phyloP scores from a whole-genome alignment of 2,797 vertebrate species.

The Rhinatrema bivittatum region DNA sequence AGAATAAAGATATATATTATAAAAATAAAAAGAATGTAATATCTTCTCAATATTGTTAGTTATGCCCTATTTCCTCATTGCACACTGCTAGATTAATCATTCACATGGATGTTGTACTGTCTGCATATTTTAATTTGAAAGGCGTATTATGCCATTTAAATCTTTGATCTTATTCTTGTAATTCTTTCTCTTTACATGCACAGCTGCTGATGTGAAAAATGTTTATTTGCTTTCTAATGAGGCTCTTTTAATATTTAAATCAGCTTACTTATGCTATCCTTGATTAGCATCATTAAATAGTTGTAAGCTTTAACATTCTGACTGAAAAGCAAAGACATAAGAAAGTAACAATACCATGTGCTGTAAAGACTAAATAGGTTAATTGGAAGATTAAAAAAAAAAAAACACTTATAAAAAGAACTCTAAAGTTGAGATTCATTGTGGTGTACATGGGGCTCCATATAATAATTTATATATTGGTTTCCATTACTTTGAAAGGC shows the following conservation, averaged over 20 bases:
- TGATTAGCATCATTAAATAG: no score
- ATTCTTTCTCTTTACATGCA: slow-evolving; percentile 3
- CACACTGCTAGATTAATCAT: fast-evolving
- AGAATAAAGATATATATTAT: slow-evolving; percentile 22
- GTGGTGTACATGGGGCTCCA: no score
- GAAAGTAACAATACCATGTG: no score
- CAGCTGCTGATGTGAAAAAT: neutral
- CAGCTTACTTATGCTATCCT: slow-evolving; percentile 5
- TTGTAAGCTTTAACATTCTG: no score
- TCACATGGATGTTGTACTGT: neutral
- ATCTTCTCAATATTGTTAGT: slow-evolving; percentile 12
- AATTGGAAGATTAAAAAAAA: no score
- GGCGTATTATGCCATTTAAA: neutral
- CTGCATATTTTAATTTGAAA: neutral
- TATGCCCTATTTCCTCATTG: slow-evolving; percentile 4
- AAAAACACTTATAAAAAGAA: no score
- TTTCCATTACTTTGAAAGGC: no score
- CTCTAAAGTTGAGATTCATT: no score
- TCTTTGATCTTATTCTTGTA: neutral
- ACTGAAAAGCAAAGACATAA: no score
- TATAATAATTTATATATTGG: no score
- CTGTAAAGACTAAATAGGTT: no score
- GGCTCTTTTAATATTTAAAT: slow-evolving; percentile 3
- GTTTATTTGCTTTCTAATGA: slow-evolving; percentile 4
- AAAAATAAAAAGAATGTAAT: slow-evolving; percentile 21